phyloP scores from a whole-genome alignment of 2,113 vertebrate genomes.

The Periophthalmodon schlosseri region DNA sequence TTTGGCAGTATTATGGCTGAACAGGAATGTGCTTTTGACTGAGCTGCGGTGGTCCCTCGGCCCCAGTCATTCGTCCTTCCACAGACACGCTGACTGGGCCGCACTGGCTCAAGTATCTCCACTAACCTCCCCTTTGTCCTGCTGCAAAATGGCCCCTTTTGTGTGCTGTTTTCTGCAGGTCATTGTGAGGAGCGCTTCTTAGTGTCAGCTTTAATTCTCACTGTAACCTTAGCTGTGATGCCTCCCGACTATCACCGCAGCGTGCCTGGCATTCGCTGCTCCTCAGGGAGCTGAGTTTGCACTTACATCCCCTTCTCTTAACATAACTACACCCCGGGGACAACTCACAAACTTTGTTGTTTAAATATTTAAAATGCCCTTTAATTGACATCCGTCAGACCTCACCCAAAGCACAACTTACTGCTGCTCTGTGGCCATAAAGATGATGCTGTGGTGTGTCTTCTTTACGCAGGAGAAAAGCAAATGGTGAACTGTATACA shows the following conservation, averaged over 20 bases:
- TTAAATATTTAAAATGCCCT: slow-evolving; percentile 80
- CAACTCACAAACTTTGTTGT: slow-evolving; percentile 70
- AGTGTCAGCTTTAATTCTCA: slow-evolving; percentile 89
- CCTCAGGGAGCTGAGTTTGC: slow-evolving; percentile 77
- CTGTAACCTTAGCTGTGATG: slow-evolving; percentile 83
- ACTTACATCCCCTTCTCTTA: slow-evolving; percentile 53
- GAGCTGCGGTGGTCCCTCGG: slow-evolving; percentile 58
- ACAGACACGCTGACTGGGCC: slow-evolving; percentile 76
- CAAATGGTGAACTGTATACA: neutral
- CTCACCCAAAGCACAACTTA: slow-evolving; percentile 50
- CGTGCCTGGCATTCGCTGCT: slow-evolving; percentile 72
- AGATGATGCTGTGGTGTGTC: slow-evolving; percentile 25
- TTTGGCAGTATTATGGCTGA: slow-evolving; percentile 31
- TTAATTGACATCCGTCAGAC: slow-evolving; percentile 69
- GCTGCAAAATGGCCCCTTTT: slow-evolving; percentile 83
- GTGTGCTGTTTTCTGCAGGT: slow-evolving; percentile 80
- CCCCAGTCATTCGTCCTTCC: slow-evolving; percentile 57
- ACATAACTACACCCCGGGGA: slow-evolving; percentile 77
- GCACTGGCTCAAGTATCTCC: slow-evolving; percentile 77
- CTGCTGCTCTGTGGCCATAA: slow-evolving; percentile 45
- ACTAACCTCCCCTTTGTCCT: slow-evolving; percentile 84
- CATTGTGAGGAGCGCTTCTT: slow-evolving; percentile 86
- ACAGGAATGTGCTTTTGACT: slow-evolving; percentile 56
- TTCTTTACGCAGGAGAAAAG: slow-evolving; percentile 19
- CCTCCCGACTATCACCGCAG: slow-evolving; percentile 73